These are phyloP conservation scores for Meandrina meandrites DNA, from an alignment of 92 coral and sea anemone genomes.

Conservation along the genomic window DNA sequence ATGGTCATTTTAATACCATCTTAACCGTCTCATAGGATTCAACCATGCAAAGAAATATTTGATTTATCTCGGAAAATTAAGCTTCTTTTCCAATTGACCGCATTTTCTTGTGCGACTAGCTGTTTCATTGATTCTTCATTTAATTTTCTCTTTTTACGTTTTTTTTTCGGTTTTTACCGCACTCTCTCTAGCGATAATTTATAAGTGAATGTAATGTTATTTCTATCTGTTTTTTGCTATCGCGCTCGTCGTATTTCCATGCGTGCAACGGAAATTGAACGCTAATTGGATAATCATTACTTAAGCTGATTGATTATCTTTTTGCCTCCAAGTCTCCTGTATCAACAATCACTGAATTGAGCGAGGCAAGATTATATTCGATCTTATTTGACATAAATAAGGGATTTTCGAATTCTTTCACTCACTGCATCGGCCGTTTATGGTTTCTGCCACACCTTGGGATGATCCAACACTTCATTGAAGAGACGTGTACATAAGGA, in stretches of 20 bases:
- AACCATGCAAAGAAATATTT: constrained; percentile 2
- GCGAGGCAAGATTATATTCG: not conserved
- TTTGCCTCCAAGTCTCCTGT: not conserved
- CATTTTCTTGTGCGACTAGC: not conserved
- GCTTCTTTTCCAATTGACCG: not conserved
- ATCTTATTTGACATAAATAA: not conserved
- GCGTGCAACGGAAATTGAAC: constrained; percentile 16
- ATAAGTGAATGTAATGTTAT: not conserved
- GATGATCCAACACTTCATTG: not conserved
- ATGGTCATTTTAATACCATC: not conserved
- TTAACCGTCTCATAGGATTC: not conserved
- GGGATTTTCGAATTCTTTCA: not conserved
- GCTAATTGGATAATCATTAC: not conserved
- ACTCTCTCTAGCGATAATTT: not conserved
- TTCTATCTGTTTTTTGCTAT: not conserved
- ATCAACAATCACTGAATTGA: not conserved
- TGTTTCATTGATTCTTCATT: not conserved
- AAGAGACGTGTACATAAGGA: not conserved
- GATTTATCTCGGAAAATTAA: constrained; percentile 9
- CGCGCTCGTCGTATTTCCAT: not conserved
- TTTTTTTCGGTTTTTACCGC: not conserved
- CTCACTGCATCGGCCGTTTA: not conserved
- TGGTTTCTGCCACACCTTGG: no score
- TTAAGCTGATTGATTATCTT: constrained; percentile 6
- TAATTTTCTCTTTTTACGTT: not conserved